phyloP scores from a whole-genome alignment of 2,113 vertebrate genomes.

The Urocolius indicus region DNA sequence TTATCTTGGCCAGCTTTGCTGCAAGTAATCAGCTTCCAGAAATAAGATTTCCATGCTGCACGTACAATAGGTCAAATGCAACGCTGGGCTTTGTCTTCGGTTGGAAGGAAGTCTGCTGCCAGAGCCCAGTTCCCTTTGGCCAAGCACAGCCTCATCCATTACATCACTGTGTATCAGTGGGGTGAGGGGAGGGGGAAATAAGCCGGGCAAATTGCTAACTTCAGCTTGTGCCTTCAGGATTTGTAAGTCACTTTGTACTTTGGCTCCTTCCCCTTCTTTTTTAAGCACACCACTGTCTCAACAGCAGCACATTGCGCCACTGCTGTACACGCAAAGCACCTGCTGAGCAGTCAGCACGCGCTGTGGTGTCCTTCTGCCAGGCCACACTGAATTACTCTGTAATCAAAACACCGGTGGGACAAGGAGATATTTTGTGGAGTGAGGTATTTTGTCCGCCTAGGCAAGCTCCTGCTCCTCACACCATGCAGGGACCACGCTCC shows the following conservation, averaged over 20 bases:
- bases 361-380: not conserved
- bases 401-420: not conserved
- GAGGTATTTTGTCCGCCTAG: not conserved
- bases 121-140: not conserved
- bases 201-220: not conserved
- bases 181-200: rapidly evolving
- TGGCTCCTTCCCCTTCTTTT: not conserved
- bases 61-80: not conserved
- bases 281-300: not conserved
- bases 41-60: not conserved
- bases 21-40: not conserved
- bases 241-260: not conserved
- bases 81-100: not conserved
- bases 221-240: not conserved
- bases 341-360: not conserved
- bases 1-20: not conserved
- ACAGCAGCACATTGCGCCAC: not conserved
- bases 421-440: not conserved
- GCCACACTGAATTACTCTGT: not conserved
- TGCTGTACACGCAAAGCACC: not conserved
- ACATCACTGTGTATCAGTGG: rapidly evolving
- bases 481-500: rapidly evolving
- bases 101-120: not conserved
- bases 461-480: not conserved
- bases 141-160: not conserved